A percentile compares a stretch with the other conserved stretches of the same genome.
These are phyloP conservation scores for Drosophila affinis DNA, from an alignment of 2,888 invertebrate genomes.

Conservation along the genomic window DNA sequence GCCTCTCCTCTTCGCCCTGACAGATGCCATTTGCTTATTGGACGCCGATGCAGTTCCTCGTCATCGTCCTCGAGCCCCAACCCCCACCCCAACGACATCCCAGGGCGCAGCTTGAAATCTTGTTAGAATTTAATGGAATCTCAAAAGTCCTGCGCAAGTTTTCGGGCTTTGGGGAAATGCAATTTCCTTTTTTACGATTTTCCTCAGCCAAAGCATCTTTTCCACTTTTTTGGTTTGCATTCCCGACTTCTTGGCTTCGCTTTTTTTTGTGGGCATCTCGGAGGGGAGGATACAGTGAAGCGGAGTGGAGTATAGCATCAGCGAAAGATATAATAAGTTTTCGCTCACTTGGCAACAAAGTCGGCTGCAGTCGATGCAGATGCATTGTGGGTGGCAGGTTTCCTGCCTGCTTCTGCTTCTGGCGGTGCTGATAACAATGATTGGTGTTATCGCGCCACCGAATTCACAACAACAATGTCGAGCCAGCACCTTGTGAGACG, in stretches of 20 bases:
- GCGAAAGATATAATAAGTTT: constrained; percentile 64
- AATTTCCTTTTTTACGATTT: constrained; percentile 78
- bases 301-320: not conserved
- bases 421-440: constrained; percentile 73
- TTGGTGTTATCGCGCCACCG: constrained; percentile 56
- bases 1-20: constrained; percentile 16
- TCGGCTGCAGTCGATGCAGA: constrained; percentile 52
- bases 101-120: constrained; percentile 73
- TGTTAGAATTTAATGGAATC: constrained; percentile 81
- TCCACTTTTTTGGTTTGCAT: constrained; percentile 56
- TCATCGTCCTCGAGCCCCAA: constrained; percentile 2
- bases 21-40: constrained; percentile 73
- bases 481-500: constrained; percentile 22
- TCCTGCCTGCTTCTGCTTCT: constrained; percentile 40
- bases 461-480: constrained; percentile 36
- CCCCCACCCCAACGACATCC: constrained; percentile 11
- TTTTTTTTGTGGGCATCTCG: constrained; percentile 32
- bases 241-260: constrained; percentile 26
- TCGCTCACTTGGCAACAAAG: constrained; percentile 69
- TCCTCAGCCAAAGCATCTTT: constrained; percentile 54
- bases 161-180: constrained; percentile 73
- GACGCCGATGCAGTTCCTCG: constrained; percentile 40
- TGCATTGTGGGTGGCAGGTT: constrained; percentile 46
- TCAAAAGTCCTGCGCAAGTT: constrained; percentile 77
- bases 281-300: constrained; percentile 24